A percentile compares a stretch with the other conserved stretches of the same genome.
Conservation (phyloP, 2,113 vertebrate genomes). For the Chaetorhynchus papuensis region DNA sequence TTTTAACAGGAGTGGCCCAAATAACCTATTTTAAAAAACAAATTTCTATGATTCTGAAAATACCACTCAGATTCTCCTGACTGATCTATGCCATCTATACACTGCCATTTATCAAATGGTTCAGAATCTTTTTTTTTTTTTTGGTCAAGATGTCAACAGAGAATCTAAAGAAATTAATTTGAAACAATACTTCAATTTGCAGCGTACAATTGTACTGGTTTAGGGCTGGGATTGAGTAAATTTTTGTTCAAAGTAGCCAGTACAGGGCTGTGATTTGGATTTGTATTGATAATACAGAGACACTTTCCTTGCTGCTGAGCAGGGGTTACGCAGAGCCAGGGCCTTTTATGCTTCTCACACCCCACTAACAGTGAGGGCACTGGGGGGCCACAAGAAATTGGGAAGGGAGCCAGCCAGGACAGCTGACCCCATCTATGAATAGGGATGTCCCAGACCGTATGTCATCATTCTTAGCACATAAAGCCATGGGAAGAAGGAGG, state of each 20-base stretch:
- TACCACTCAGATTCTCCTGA: background rate
- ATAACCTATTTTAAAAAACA: background rate
- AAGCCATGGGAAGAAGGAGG: background rate
- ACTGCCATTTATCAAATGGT: background rate
- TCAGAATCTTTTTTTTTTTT: background rate
- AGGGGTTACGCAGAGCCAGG: accelerated
- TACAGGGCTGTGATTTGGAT: background rate
- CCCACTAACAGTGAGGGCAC: accelerated
- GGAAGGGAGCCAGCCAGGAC: background rate
- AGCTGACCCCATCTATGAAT: background rate
- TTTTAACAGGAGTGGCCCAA: background rate
- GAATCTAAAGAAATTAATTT: background rate
- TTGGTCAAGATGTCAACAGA: background rate
- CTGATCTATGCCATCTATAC: background rate
- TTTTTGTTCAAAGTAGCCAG: background rate
- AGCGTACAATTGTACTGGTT: background rate
- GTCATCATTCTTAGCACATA: background rate
- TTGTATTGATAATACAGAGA: background rate
- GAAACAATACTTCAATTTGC: background rate
- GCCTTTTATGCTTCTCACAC: background rate
- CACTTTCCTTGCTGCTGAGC: background rate
- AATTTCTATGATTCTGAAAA: background rate
- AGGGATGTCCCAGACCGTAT: accelerated
- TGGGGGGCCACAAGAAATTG: accelerated
- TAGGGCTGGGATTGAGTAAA: background rate